Evolutionary conservation across 2,888 invertebrate genomes (phyloP).

Genomic region (Dorcus hopei): DNA sequence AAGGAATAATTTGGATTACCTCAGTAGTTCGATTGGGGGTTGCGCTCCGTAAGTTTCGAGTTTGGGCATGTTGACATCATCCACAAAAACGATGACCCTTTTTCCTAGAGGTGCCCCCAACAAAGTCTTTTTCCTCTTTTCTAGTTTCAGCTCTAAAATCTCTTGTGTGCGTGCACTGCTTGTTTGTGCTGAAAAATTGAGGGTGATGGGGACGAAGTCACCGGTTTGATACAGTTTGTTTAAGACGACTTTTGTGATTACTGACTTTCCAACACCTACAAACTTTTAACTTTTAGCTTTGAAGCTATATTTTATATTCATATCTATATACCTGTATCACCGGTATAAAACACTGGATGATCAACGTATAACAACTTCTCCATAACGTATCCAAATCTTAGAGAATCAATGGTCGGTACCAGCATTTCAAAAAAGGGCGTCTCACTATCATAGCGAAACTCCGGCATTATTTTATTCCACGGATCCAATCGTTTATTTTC

Average conservation of each 20-base stretch:
- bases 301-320: background rate
- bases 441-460: conserved; percentile 66
- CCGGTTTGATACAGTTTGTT: conserved; percentile 60
- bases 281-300: conserved; percentile 10
- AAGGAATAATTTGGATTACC: conserved; percentile 49
- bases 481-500: conserved; percentile 66
- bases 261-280: conserved; percentile 84
- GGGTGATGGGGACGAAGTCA: conserved; percentile 68
- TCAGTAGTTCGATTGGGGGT: conserved; percentile 83
- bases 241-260: conserved; percentile 73
- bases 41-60: conserved; percentile 86
- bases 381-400: conserved; percentile 79
- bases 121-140: conserved; percentile 75
- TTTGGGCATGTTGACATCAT: conserved; percentile 91
- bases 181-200: conserved; percentile 92
- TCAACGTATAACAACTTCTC: conserved; percentile 69
- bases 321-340: conserved; percentile 71
- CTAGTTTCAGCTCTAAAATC: conserved; percentile 81
- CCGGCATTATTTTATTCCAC: conserved; percentile 77
- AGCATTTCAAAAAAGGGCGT: conserved; percentile 84
- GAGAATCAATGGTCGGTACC: conserved; percentile 89
- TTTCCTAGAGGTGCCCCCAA: conserved; percentile 82
- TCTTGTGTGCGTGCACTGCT: conserved; percentile 80
- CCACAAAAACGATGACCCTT: conserved; percentile 80
- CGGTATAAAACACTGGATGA: conserved; percentile 83